phyloP scores from a whole-genome alignment of 1,140 invertebrate species.

The Drosophila burlai region DNA sequence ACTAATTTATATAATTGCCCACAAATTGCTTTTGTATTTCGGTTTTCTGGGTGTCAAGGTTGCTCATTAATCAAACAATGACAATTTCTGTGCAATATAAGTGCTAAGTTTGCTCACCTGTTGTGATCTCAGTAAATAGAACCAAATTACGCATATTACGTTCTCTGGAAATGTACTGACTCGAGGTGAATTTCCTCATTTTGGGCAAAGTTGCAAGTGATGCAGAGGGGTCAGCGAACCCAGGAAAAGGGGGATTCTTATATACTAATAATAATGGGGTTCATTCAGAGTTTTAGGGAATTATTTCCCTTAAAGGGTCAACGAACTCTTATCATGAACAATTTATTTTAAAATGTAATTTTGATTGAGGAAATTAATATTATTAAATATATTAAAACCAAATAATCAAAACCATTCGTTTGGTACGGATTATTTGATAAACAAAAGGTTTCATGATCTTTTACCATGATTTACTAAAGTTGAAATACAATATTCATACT shows the following conservation, averaged over 20 bases:
- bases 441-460: too few relatives aligned
- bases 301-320: neutral
- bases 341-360: too few relatives aligned
- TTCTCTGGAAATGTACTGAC: constrained; percentile 63
- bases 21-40: neutral
- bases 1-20: constrained; percentile 23
- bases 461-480: too few relatives aligned
- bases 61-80: constrained; percentile 65
- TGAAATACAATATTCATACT: too few relatives aligned
- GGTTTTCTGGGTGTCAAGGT: constrained; percentile 52
- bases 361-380: too few relatives aligned
- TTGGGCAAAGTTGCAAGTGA: constrained; percentile 67
- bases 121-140: constrained; percentile 31
- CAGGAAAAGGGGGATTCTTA: neutral
- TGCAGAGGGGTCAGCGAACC: constrained; percentile 51
- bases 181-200: constrained; percentile 19
- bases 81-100: constrained; percentile 49
- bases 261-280: neutral
- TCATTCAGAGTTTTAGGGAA: neutral
- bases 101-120: constrained; percentile 22
- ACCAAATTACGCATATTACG: constrained; percentile 49
- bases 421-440: too few relatives aligned
- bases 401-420: too few relatives aligned
- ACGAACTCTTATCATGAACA: neutral
- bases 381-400: too few relatives aligned